Base-by-base conservation (phyloP, 2,113 vertebrate species). In the Gymnobelideus leadbeateri region DNA sequence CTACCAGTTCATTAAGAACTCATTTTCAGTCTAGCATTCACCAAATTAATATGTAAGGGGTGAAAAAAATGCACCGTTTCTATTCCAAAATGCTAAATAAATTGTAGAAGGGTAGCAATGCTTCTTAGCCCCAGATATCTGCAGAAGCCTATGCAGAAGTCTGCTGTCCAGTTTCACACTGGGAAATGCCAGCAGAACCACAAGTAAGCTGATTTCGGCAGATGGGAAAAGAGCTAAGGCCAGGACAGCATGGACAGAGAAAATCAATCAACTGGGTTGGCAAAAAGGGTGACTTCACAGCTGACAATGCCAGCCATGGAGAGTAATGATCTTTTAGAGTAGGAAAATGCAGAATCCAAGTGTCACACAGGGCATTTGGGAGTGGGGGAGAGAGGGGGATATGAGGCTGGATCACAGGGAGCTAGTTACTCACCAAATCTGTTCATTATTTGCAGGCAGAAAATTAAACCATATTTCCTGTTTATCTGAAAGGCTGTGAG, bases 401-500 rank as follows among this genome's bases (percentile, higher is more conserved):
- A 84, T 84, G 21, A 84, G 68, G n/a, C 16, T 84, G n/a, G 68
- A 43, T n/a, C 68, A 96, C 94, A 95, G 89, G 43, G 93, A 92
- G 68, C 43, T 43, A 84, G 68, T 84, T 84, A 96, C 93, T 94
- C 7, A 95, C 91, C 89, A 92, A 96, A 95, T 93, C 89, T 96
- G 57, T 93, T 95, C 92, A 49, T 89, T 95, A 95, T 51, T 96
- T 37, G 9, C 96, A 96, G 92, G 52, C 61, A 77, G 93, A 96
- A 97, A 95, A 97, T 90, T 57, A 95, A 96, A 94, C n/a, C 51
- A 84, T 84, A 51, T 93, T 95, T 95, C 96, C 95, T 97, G 93
- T 95, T 98, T 96, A 96, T 96, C 94, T 96, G 95, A 97, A 95
- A 94, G 89, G 92, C 61, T 97, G 0, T 94, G 96, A 90, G 89